Evolutionary conservation across 2,113 vertebrate species (phyloP), one percentile per base, ranked within the genome.

Genomic region (Dolichotis patagonum): DNA sequence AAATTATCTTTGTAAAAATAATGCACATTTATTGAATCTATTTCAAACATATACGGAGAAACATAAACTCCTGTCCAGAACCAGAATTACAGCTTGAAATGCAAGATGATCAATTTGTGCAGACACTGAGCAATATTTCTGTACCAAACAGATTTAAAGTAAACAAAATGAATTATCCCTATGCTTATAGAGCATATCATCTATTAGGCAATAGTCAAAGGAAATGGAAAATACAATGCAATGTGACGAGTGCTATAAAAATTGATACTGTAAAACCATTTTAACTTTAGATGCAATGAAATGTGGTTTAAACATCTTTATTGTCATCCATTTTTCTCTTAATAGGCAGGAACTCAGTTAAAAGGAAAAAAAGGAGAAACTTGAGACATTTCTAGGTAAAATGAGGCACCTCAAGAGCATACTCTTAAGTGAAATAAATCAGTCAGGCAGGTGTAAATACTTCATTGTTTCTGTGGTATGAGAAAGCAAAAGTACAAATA

Each of bases 261-360:
- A 95, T 96, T 85, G 92, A 88, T 91, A 60, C 38, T 81, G 52
- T 82, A 97, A 95, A 96, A n/a, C 52, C 28, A 85, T 35, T 77
- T 96, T 71, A 94, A 77, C 84, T 95, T 62, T 92, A 92, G 43
- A 77, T 71, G 49, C 52, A 78, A n/a, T 71, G 38, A 14, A 22
- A 56, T 96, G 35, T 93, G 35, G 94, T 90, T 96, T 90, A 88
- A 90, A 41, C 52, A 60, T 52, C 19, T 90, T 92, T 92, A 41
- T 35, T 81, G n/a, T 90, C 49, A 82, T 17, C 38, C n/a, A 81
- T 58, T 56, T 56, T 56, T 56, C 54, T 56, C 54, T 56, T 56
- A 56, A 56, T 56, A 56, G 54, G 54, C 17, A 56, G 19, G 54
- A 56, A 56, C 17, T 56, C 54, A 56, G 54, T 56, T 56, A 56